phyloP scores from a whole-genome alignment of 2,113 vertebrate species.

The Glaucomys volans region DNA sequence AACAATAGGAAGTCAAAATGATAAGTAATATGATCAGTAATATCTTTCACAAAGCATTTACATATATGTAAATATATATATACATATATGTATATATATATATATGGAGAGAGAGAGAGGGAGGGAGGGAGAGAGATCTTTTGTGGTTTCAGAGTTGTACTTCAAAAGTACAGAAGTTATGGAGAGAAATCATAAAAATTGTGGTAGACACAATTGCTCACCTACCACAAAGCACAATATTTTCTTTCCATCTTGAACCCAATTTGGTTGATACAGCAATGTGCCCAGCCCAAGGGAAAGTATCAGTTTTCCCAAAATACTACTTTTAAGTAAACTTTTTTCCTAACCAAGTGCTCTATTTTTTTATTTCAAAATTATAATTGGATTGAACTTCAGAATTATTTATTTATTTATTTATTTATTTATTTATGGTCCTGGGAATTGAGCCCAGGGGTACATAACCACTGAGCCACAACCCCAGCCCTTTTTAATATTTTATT shows the following conservation, averaged over 20 bases:
- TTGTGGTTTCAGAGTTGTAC: conserved; percentile 54
- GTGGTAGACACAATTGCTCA: not conserved
- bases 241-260: not conserved
- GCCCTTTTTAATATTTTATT: too few species aligned
- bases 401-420: not conserved
- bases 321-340: not conserved
- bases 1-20: not conserved
- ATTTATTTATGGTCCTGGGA: not conserved
- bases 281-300: not conserved
- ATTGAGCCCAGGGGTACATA: not conserved
- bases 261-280: conserved; percentile 5
- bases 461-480: too few species aligned
- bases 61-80: not conserved
- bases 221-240: not conserved
- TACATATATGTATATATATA: not conserved
- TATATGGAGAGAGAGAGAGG: too few species aligned
- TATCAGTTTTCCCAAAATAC: not conserved
- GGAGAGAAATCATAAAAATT: conserved; percentile 37
- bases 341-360: not conserved
- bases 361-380: conserved; percentile 39
- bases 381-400: not conserved
- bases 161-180: conserved; percentile 1
- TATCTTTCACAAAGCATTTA: not conserved
- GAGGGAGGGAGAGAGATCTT: not conserved
- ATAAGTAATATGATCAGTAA: not conserved